Base-by-base conservation (phyloP, 2,888 invertebrate species). In the Caenorhabditis macrosperma region DNA sequence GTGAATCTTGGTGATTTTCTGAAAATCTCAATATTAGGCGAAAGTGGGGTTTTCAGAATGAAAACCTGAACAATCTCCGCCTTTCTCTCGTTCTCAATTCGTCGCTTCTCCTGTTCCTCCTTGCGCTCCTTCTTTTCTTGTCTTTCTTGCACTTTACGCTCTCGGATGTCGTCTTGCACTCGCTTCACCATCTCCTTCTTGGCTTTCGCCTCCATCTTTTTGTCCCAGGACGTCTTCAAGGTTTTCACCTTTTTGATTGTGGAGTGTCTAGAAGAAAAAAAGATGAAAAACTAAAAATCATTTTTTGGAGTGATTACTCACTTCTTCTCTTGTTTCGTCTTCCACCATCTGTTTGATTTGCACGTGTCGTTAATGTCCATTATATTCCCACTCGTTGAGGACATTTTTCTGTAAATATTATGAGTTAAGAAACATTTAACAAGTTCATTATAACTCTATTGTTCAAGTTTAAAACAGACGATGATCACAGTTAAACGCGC, bases 41-140 rank as follows among this genome's bases (percentile, higher is more conserved):
- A 20, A 17, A n/a, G n/a, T n/a, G n/a, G n/a, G n/a, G n/a, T n/a
- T 28, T 17, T 10, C 17, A 10, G 7, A 15, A 17, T 20, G 46
- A n/a, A n/a, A n/a, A 84, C 83, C 78, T 89, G 89, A 24, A 89
- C 89, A 66, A 89, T 72, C 72, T 89, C 89, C 2, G 85, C 79
- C 74, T 89, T 89, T 28, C 85, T 66, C 63, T 85, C 86, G 63
- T 89, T 89, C 71, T 84, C 87, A 55, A 87, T 60, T 20, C 89
- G 82, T 35, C 89, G 81, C 44, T 85, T 80, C 69, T 89, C 89
- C 57, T 86, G 85, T 48, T 88, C 88, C 72, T 86, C 88, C 12
- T 83, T 82, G 38, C 82, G 41, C 35, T 85, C 79, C 24, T 75
- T 72, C 38, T 71, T 83, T 38, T 85, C 85, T 74, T 82, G 66